Conservation (phyloP, 2,113 vertebrate genomes). For the Trichechus manatus region DNA sequence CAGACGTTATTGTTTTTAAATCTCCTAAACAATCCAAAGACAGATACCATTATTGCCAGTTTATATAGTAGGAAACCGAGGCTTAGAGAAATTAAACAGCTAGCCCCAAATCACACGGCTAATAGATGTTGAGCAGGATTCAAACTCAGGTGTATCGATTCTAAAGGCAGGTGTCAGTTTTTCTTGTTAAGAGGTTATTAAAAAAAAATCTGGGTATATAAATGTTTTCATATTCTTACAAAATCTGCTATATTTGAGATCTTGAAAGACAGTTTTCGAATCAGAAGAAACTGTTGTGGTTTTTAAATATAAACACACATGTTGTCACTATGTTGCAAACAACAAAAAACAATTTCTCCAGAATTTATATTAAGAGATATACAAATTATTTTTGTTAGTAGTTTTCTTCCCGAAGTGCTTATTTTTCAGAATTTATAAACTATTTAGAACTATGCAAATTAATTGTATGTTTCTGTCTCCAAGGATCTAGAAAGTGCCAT, state of each 20-base stretch:
- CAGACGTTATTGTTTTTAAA: not conserved
- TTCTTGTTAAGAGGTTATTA: not conserved
- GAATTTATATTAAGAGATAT: not conserved
- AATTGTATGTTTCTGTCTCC: slow-evolving; percentile 9
- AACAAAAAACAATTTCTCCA: slow-evolving; percentile 33
- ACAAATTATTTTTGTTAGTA: not conserved
- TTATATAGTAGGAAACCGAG: not conserved
- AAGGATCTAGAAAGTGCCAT: not conserved
- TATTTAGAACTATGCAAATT: not conserved
- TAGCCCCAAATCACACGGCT: not conserved
- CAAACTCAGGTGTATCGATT: slow-evolving; percentile 1
- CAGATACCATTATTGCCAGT: not conserved
- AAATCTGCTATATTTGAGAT: slow-evolving; percentile 9
- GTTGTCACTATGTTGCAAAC: not conserved
- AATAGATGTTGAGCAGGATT: not conserved
- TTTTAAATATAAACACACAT: not conserved
- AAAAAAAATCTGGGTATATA: not conserved
- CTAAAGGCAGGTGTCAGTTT: not conserved
- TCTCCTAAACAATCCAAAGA: not conserved
- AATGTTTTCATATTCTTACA: not conserved
- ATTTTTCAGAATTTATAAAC: slow-evolving; percentile 16
- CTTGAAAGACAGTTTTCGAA: slow-evolving; percentile 35
- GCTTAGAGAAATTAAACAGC: not conserved
- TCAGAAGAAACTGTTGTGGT: not conserved
- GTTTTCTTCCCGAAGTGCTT: not conserved